These are phyloP conservation scores for Hoplias malabaricus DNA, from an alignment of 2,113 vertebrate genomes.

Conservation along the genomic window DNA sequence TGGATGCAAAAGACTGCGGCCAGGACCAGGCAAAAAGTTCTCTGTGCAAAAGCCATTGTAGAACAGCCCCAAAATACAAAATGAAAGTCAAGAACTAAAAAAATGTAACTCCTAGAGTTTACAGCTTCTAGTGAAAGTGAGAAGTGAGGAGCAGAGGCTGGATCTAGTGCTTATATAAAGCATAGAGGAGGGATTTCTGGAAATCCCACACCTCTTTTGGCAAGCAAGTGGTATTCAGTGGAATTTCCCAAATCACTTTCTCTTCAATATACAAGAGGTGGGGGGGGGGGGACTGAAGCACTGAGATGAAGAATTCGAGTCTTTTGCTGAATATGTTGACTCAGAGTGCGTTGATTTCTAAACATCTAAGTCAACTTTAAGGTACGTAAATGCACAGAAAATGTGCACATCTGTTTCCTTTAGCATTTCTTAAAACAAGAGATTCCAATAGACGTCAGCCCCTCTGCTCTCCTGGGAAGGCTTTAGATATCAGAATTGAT, in stretches of 20 bases:
- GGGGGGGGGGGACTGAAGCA: background rate
- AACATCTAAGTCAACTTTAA: no score
- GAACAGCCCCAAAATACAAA: background rate
- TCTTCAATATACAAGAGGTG: background rate
- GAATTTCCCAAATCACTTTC: constrained; percentile 62
- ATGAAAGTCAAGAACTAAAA: background rate
- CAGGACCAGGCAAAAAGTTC: constrained; percentile 51
- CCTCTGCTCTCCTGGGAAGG: no score
- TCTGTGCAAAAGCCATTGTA: constrained; percentile 56
- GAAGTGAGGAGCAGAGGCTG: constrained; percentile 19
- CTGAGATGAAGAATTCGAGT: background rate
- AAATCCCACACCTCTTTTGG: constrained; percentile 57
- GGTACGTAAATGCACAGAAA: no score
- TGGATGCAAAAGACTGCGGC: constrained; percentile 56
- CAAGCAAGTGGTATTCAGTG: constrained; percentile 42
- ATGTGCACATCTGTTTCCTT: no score
- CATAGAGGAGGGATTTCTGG: constrained; percentile 53
- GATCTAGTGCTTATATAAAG: constrained; percentile 53
- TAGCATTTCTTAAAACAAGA: no score
- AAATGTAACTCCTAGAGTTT: background rate
- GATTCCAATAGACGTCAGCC: no score
- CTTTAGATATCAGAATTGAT: no score
- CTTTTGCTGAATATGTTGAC: no score
- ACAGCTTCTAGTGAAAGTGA: background rate
- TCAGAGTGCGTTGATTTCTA: no score